Evolutionary conservation across 2,888 invertebrate genomes (phyloP), one percentile per base, ranked within the genome.

Genomic region (Drosophila borealis): DNA sequence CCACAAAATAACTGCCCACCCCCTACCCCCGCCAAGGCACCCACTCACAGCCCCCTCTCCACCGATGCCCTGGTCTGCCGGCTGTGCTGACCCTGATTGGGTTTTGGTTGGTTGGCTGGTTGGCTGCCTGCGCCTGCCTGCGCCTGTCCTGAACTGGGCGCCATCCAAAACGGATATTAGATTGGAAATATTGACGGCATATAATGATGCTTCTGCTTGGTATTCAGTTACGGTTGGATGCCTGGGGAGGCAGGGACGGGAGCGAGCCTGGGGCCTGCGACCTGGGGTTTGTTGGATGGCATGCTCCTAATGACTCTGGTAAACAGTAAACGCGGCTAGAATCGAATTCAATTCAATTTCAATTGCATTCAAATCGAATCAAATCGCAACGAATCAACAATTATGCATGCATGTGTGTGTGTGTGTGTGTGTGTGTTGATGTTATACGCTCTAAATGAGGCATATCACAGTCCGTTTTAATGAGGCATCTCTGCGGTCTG

Each of bases 101-200:
- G 89, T 60, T 83, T 74, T 86, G 74, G 57, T 59, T 72, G 82
- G 69, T 71, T 79, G 77, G 63, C 44, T 62, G 57, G 42, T 44
- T 42, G 65, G 60, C 48, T 69, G 50, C 17, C 37, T 25, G 17
- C 14, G 6, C 33, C 13, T 25, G 29, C 11, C 29, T 48, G 13
- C n/a, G 41, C 36, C 41, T 36, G 9, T 10, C 13, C 10, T 51
- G 46, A 46, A 55, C 37, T 46, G 74, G 57, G 49, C 45, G 49
- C 54, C 29, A 56, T 61, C 48, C 45, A 51, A 29, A 68, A 65
- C 81, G 80, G 69, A 85, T 82, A 84, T 83, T 81, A 83, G 81
- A 83, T 83, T 81, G 88, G 79, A 81, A 86, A 81, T 87, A 84
- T 87, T 87, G 84, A 79, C 73, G 77, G 85, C 74, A 67, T 71